These are phyloP conservation scores for Mesorhabditis sp. DNA, from an alignment of 2,888 invertebrate genomes.

Conservation along the genomic window DNA sequence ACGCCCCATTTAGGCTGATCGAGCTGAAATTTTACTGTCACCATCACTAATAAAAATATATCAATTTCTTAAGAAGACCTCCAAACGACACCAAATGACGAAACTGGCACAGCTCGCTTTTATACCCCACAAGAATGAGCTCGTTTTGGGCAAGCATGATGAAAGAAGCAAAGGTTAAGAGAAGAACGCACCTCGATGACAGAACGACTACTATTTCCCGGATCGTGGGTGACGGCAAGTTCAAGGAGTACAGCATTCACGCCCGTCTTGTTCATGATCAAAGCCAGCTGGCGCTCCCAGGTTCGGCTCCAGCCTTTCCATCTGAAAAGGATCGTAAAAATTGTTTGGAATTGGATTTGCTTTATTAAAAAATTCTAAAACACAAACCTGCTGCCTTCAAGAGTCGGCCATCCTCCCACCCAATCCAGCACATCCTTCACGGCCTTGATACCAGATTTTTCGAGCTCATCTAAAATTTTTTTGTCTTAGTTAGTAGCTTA, in stretches of 20 bases:
- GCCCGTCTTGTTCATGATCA: constrained; percentile 47
- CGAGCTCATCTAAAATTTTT: constrained; percentile 30
- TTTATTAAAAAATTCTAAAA: background rate
- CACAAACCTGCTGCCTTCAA: constrained; percentile 24
- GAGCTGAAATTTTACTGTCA: constrained; percentile 19
- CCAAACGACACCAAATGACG: background rate
- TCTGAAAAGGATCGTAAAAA: background rate
- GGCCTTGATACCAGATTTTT: constrained; percentile 34
- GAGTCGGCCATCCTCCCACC: constrained; percentile 57
- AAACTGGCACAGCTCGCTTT: constrained; percentile 19
- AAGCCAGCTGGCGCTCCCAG: constrained; percentile 49
- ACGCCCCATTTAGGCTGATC: constrained; percentile 55
- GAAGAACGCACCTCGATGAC: constrained; percentile 30
- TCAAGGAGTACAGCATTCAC: constrained; percentile 53
- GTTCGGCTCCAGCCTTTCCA: constrained; percentile 45
- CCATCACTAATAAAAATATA: too few species aligned
- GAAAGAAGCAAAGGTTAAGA: too few species aligned
- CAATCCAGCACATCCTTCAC: constrained; percentile 36
- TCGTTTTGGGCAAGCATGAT: too few species aligned
- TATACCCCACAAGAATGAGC: constrained; percentile 10
- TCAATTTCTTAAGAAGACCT: background rate
- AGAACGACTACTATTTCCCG: constrained; percentile 45
- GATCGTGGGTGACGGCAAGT: constrained; percentile 52
- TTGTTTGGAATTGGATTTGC: background rate
- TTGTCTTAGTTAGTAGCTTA: background rate